These are phyloP conservation scores for Mongoloraphidia duomilia DNA, from an alignment of 2,888 invertebrate species.

Conservation along the genomic window DNA sequence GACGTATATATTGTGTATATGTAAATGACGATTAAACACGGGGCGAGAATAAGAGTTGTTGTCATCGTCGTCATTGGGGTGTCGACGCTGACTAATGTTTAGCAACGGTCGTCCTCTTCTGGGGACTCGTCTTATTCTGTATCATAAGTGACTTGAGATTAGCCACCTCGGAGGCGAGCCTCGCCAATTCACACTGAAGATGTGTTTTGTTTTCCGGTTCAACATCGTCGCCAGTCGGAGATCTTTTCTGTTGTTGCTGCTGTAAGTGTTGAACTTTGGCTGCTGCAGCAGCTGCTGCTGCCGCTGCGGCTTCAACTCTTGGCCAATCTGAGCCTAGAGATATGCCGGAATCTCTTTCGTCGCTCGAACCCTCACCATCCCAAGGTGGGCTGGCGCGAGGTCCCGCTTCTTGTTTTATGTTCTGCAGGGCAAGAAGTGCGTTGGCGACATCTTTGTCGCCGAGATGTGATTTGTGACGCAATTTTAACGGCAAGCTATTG, in stretches of 20 bases:
- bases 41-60: too few species aligned
- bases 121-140: constrained; percentile 31
- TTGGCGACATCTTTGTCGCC: constrained; percentile 80
- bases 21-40: too few species aligned
- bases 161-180: constrained; percentile 82
- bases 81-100: too few species aligned
- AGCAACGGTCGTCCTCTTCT: too few species aligned
- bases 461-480: constrained; percentile 81
- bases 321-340: constrained; percentile 61
- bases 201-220: constrained; percentile 53
- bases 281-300: constrained; percentile 21
- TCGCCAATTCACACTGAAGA: constrained; percentile 72
- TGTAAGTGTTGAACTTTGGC: constrained; percentile 16
- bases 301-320: constrained; percentile 25
- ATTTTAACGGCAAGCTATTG: constrained; percentile 75
- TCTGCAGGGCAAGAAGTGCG: constrained; percentile 66
- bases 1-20: too few species aligned
- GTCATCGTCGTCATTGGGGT: too few species aligned
- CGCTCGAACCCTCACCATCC: constrained; percentile 82
- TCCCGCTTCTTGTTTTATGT: constrained; percentile 75
- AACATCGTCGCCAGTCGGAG: constrained; percentile 11
- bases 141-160: constrained; percentile 73
- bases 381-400: constrained; percentile 68
- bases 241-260: constrained; percentile 3
- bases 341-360: constrained; percentile 81